Evolutionary conservation across 1,140 invertebrate species (phyloP).

Genomic region (Pseudobourletiella spinata): DNA sequence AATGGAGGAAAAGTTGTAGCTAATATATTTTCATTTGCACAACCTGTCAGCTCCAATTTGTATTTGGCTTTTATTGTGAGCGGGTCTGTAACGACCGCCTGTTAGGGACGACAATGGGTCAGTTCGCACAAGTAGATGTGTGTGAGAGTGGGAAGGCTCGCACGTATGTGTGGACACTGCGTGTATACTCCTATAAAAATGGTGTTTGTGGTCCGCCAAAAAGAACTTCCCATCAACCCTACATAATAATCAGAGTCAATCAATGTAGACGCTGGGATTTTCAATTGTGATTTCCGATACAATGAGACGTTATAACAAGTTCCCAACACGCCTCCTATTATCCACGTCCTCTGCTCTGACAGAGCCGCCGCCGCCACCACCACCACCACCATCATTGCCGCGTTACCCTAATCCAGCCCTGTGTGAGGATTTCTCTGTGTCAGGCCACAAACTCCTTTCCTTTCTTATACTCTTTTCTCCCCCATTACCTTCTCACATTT

Average conservation of each 20-base stretch:
- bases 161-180: not conserved
- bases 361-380: too few species aligned
- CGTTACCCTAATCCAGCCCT: too few species aligned
- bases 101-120: too few species aligned
- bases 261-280: not conserved
- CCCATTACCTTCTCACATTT: too few species aligned
- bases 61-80: slow-evolving; percentile 1
- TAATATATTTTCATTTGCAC: not conserved
- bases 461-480: too few species aligned
- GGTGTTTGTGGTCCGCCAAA: not conserved
- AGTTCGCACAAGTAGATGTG: too few species aligned
- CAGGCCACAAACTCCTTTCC: too few species aligned
- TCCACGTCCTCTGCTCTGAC: too few species aligned
- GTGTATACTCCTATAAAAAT: not conserved
- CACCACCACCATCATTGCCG: too few species aligned
- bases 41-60: not conserved
- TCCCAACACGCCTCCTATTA: not conserved
- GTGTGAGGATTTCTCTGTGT: too few species aligned
- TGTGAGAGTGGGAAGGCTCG: too few species aligned
- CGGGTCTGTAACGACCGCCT: not conserved
- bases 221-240: not conserved
- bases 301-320: not conserved
- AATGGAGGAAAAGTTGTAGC: too few species aligned
- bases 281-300: not conserved
- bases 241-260: slow-evolving; percentile 3